Evolutionary conservation across 2,888 invertebrate genomes (phyloP), one percentile per base, ranked within the genome.

Genomic region (Xiphydria camelus): DNA sequence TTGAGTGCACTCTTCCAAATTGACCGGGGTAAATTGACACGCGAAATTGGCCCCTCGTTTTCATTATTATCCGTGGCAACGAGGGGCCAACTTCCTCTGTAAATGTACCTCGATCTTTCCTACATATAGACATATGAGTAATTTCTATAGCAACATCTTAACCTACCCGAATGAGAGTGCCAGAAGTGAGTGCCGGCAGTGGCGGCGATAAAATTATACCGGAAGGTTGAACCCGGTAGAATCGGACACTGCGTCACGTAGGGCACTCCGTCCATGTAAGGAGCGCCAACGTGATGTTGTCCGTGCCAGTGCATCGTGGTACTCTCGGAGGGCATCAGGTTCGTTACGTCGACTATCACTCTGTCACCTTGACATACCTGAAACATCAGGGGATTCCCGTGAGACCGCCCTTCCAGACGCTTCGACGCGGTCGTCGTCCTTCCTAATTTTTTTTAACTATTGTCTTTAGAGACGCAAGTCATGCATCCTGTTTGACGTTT

Each of bases 301-400:
- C 95, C 94, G 66, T 95, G 95, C 94, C 94, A 95, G 67, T 95
- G 95, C 14, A 95, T 85, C 0, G 89, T 86, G 0, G 92, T 91
- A 15, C 87, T 87, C 68, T 92, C 91, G 0, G 88, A 86, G 66
- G 85, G 80, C 71, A 94, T 70, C 47, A 83, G 80, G 67, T 95
- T 95, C 53, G 84, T 82, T 4, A 94, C 88, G 64, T 93, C 91
- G 0, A 93, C 91, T 18, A 89, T 82, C 2, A 94, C 78, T 19
- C 83, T 81, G 67, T 95, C 94, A n/a, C 89, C 87, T 61, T 87
- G 80, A 69, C 94, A 94, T 1, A 94, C 92, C 88, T 91, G 60
- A 29, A 21, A n/a, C 4, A 20, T 4, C 6, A 36, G 7, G 2
- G 0, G 22, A 23, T 20, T 37, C 7, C 14, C 7, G 3, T 29